Evolutionary conservation across 1,140 invertebrate genomes (phyloP), one percentile per base, ranked within the genome.

Genomic region (Polyergus mexicanus): DNA sequence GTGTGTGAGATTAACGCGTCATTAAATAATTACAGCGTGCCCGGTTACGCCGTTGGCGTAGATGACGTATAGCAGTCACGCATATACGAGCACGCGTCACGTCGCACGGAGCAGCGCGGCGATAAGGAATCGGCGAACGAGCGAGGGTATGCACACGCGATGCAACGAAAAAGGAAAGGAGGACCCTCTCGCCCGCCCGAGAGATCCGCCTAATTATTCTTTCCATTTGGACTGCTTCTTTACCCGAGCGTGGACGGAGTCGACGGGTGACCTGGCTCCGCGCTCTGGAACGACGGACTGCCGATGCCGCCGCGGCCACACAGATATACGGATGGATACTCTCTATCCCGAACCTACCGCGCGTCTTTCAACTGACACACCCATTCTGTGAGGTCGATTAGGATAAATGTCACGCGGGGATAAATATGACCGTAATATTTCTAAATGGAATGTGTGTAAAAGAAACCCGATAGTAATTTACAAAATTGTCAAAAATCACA

Each of bases 211-310:
- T 91, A 88, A 90, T 90, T 90, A 90, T 84, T 62, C 71, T 86
- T 68, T 81, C 72, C 78, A 86, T 89, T 68, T 80, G 87, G 69
- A 83, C 90, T 89, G 84, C 76, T 89, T 91, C 87, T 84, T 86
- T 72, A 87, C 68, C 87, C 63, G 84, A 90, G 89, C 90, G 87
- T 85, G 84, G 68, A 86, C 85, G 63, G 41, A 35, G 84, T 76
- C 51, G 77, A 87, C 89, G 88, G 87, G 88, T 83, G 90, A 91
- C 86, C 90, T 85, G 85, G 87, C 87, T 87, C 75, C 88, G 76
- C 58, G 77, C 84, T 81, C 77, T 84, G 89, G 85, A 90, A 90
- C 87, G 88, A 85, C 65, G 51, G 7, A 10, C 51, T 38, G 62
- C 68, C 25, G 41, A 11, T 28, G 32, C 13, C 35, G 63, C 68